phyloP scores from a whole-genome alignment of 1,140 invertebrate genomes.

The Magallana ariakensis region DNA sequence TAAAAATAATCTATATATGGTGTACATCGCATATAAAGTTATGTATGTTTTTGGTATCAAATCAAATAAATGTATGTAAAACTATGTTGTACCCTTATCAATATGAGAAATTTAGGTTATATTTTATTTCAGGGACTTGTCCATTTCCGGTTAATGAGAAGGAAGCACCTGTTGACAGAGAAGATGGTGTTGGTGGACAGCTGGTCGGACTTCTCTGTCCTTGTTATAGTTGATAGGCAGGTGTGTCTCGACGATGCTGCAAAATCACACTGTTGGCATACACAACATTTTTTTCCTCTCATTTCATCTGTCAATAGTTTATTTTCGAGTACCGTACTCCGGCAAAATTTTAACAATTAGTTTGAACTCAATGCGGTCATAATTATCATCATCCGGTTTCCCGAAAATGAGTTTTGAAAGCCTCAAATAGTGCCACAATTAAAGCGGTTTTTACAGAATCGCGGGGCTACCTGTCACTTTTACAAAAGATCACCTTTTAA shows the following conservation, averaged over 20 bases:
- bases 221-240: not conserved
- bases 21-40: no score
- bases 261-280: not conserved
- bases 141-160: conserved; percentile 1
- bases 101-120: not conserved
- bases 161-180: not conserved
- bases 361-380: not conserved
- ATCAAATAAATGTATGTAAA: no score
- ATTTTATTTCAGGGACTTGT: not conserved
- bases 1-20: no score
- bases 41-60: no score
- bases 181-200: not conserved
- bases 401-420: not conserved
- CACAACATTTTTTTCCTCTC: no score
- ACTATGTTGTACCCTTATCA: not conserved
- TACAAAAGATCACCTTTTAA: not conserved
- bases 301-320: no score
- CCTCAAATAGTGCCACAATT: not conserved
- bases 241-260: not conserved
- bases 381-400: not conserved
- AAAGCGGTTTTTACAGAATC: not conserved
- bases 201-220: not conserved
- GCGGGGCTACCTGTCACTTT: not conserved
- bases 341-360: not conserved
- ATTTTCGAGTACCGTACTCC: not conserved